Conservation (phyloP, 2,888 invertebrate genomes). For the Arge pagana region DNA sequence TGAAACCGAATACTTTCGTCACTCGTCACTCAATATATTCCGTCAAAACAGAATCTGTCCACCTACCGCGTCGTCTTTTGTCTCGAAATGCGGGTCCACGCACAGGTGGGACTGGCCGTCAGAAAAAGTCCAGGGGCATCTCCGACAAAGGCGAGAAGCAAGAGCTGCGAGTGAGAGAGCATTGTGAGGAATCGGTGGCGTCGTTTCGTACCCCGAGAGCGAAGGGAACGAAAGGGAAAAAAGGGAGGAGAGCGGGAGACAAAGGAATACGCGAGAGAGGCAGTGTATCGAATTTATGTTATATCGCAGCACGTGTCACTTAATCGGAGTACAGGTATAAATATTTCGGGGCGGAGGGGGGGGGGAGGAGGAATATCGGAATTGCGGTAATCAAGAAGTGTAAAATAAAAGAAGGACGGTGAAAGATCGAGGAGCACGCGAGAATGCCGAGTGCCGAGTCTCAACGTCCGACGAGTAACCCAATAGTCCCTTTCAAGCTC, state of each 20-base stretch:
- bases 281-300: slow-evolving; percentile 21
- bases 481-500: slow-evolving; percentile 21
- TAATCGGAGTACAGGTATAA: slow-evolving; percentile 13
- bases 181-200: slow-evolving; percentile 19
- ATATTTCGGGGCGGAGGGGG: slow-evolving; percentile 6
- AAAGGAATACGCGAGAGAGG: slow-evolving; percentile 10
- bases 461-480: slow-evolving; percentile 10
- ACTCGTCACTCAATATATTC: slow-evolving; percentile 49
- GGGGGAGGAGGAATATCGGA: too few relatives aligned
- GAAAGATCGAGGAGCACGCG: slow-evolving; percentile 4
- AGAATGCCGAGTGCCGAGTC: not conserved
- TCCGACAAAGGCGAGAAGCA: slow-evolving; percentile 33
- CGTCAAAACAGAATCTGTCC: slow-evolving; percentile 30
- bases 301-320: not conserved
- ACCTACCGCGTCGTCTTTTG: slow-evolving; percentile 37
- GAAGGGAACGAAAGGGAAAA: too few relatives aligned
- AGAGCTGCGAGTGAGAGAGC: not conserved
- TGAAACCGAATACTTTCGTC: slow-evolving; percentile 45
- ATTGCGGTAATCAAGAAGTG: not conserved
- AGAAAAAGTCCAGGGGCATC: slow-evolving; percentile 25
- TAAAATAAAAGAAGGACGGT: not conserved
- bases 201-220: too few relatives aligned
- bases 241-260: not conserved
- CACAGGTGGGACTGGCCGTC: slow-evolving; percentile 38
- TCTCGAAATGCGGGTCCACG: slow-evolving; percentile 44